Percentiles rank a stretch among this genome's conserved stretches.
These are phyloP conservation scores for Marmota flaviventris DNA, from an alignment of 2,113 vertebrate genomes.

Conservation along the genomic window DNA sequence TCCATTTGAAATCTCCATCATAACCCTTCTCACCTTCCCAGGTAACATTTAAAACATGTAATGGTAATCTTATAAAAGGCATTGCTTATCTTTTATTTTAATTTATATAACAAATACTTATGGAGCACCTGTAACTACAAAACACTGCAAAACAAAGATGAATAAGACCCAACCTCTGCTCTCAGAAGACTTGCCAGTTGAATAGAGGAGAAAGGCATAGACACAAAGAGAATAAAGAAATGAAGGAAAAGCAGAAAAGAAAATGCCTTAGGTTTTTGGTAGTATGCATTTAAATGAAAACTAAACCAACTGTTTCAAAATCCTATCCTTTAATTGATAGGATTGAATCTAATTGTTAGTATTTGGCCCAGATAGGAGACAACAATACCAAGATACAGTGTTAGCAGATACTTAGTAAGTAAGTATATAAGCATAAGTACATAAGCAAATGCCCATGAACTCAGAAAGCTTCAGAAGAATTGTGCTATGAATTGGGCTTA, in stretches of 20 bases:
- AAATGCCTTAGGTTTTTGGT: not conserved
- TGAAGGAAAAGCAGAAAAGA: not conserved
- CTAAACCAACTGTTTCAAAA: not conserved
- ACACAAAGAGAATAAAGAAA: not conserved
- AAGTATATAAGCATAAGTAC: not conserved
- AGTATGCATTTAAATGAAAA: not conserved
- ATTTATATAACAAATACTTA: slow-evolving; percentile 16
- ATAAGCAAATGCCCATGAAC: not conserved
- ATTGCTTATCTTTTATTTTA: slow-evolving; percentile 9
- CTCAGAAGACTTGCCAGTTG: not conserved
- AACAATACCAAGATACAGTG: not conserved
- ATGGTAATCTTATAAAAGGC: not conserved
- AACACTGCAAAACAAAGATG: not conserved
- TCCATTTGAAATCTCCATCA: not conserved
- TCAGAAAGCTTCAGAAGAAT: not conserved
- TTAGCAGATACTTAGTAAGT: not conserved
- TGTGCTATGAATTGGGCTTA: not conserved
- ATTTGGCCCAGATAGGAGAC: not conserved
- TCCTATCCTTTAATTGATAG: not conserved
- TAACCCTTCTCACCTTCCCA: not conserved
- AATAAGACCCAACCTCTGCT: not conserved
- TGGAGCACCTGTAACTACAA: not conserved
- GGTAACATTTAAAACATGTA: not conserved
- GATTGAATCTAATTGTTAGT: not conserved
- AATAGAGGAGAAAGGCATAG: not conserved